phyloP scores from a whole-genome alignment of 2,797 vertebrate species.

The Centropyge bicolor region DNA sequence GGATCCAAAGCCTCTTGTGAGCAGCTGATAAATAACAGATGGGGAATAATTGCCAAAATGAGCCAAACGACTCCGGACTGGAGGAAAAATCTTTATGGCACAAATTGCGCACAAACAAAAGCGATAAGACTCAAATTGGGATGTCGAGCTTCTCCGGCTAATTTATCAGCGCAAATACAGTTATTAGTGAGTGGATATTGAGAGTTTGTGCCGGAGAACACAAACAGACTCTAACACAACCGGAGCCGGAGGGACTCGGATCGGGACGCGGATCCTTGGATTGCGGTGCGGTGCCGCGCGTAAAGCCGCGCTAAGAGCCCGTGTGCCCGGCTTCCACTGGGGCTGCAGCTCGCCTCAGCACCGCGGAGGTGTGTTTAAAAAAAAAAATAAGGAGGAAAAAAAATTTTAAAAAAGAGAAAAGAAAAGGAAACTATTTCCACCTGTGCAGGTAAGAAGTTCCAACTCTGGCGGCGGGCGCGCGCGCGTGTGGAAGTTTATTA shows the following conservation, averaged over 20 bases:
- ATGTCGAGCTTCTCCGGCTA: conserved; percentile 16
- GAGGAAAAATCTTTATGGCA: conserved; percentile 45
- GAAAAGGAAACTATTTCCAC: conserved; percentile 65
- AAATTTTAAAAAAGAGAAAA: not conserved
- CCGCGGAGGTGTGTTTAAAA: conserved; percentile 2
- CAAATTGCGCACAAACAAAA: conserved; percentile 72
- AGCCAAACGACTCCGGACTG: conserved; percentile 34
- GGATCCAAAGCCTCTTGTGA: conserved; percentile 15
- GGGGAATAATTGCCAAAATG: conserved; percentile 54
- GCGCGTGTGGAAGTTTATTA: conserved; percentile 60
- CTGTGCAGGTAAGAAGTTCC: conserved; percentile 78
- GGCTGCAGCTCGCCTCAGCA: conserved; percentile 33
- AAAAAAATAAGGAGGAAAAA: not conserved
- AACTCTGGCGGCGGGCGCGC: conserved; percentile 46
- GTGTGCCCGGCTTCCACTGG: conserved; percentile 34
- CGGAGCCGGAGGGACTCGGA: conserved; percentile 5
- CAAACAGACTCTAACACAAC: conserved; percentile 23
- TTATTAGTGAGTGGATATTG: conserved; percentile 38
- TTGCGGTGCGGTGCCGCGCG: conserved; percentile 43
- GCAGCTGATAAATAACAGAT: conserved; percentile 54
- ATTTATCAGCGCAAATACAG: conserved; percentile 50
- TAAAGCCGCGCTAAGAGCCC: conserved; percentile 45
- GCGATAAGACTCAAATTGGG: conserved; percentile 51
- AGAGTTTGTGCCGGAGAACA: conserved; percentile 30
- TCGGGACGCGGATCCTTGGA: conserved; percentile 36